Base-by-base conservation (phyloP, 2,888 invertebrate species). In the Eretmocerus hayati region DNA sequence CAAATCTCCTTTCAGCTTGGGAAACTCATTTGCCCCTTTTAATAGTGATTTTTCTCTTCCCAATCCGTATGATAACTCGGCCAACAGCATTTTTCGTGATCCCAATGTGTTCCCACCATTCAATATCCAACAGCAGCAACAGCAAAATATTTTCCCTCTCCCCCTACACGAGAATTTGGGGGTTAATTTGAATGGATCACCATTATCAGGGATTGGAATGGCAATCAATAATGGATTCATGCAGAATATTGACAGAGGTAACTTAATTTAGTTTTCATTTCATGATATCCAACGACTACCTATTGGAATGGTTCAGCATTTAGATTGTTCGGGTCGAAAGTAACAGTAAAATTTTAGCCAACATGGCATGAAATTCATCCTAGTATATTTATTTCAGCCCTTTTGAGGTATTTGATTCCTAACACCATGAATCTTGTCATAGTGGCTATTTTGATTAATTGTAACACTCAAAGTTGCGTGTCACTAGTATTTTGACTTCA, bases 61-160 rank as follows among this genome's bases (percentile, higher is more conserved):
- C 13, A 53, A 46, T 42, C 53, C 53, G 0, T 57, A 57, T 16
- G 53, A 59, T 16, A 42, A 52, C 22, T 58, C 49, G 8, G 57
- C 54, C 6, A 50, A 52, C 0, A 55, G 56, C 5, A 3, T 57
- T 1, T 55, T 58, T 5, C 57, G 50, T 0, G 58, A 60, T 23
- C 50, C 52, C 0, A 48, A 55, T 6, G 20, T 49, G 4, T 38
- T 57, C 11, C 32, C 49, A 5, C 38, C 48, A 0, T 43, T 54
- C 11, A 42, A 59, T 1, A 47, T 56, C 0, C 11, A 48, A 3
- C 38, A 47, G 59, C 59, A 33, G n/a, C 33, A n/a, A 15, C 33
- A 33, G 15, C 9, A 33, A 13, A 13, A 5, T 9, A n/a, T 33
- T 1, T 5, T 33, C n/a, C 33, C 33, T 33, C 15, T 15, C 5